These are phyloP conservation scores for Cyphomyrmex costatus DNA, from an alignment of 1,140 invertebrate species.

Conservation along the genomic window DNA sequence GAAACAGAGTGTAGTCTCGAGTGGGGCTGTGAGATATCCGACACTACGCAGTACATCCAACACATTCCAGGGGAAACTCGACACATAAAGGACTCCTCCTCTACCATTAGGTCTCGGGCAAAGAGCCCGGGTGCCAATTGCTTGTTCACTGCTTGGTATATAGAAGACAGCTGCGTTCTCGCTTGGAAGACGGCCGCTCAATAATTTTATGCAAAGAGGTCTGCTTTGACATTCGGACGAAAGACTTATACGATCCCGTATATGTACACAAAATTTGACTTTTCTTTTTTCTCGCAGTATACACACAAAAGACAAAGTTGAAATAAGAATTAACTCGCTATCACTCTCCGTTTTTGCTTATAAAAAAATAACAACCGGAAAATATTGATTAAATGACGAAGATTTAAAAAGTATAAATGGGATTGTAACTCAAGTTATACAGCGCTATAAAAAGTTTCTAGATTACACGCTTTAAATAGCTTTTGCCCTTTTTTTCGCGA, in stretches of 20 bases:
- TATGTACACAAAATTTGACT: too few relatives aligned
- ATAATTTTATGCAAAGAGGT: constrained; percentile 53
- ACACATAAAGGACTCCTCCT: constrained; percentile 44
- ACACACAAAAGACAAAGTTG: background rate
- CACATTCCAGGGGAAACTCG: constrained; percentile 43
- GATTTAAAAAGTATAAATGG: background rate
- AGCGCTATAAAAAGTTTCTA: background rate
- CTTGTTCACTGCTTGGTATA: constrained; percentile 30
- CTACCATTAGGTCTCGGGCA: constrained; percentile 33
- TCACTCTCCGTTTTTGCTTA: background rate
- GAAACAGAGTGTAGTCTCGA: constrained; percentile 25
- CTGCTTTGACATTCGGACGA: constrained; percentile 9
- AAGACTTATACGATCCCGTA: too few relatives aligned
- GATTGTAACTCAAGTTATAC: background rate
- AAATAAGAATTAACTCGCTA: background rate
- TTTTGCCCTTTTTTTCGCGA: background rate
- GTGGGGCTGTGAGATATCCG: constrained; percentile 33
- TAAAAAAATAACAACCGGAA: background rate
- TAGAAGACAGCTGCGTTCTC: constrained; percentile 41
- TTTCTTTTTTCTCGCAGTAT: too few relatives aligned
- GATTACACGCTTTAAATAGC: background rate
- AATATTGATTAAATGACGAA: background rate
- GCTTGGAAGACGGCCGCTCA: background rate
- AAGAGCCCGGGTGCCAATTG: constrained; percentile 45
- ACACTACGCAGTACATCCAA: constrained; percentile 22